Base-by-base conservation (phyloP, 2,113 vertebrate genomes). In the Parotia lawesii region DNA sequence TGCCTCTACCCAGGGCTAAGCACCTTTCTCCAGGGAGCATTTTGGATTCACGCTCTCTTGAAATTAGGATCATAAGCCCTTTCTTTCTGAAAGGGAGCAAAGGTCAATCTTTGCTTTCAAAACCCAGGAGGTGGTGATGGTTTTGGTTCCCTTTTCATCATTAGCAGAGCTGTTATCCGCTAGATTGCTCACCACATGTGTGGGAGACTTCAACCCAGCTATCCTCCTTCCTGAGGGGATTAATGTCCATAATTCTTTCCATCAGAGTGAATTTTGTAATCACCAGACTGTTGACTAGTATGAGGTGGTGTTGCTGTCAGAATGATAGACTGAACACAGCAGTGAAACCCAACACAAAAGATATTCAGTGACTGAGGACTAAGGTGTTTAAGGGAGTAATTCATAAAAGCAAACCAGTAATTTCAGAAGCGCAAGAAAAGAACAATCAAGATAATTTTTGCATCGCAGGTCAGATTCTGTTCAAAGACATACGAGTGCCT, bases 31-130 rank as follows among this genome's bases (percentile, higher is more conserved):
- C 74, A 47, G 95, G 94, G 95, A 96, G 82, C 94, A 38, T 89
- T 95, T 96, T 54, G 72, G 80, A 96, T 96, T 95, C 95, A 86
- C 0, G 40, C 90, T 90, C 92, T 93, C 95, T 96, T 93, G 95
- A 95, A 96, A 93, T 89, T 94, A 92, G 96, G 88, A 95, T 96
- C 94, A 93, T 95, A 93, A 96, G 95, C 82, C 73, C 19, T 94
- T 95, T 73, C 92, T 96, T 95, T 96, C 82, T 93, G 65, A 85
- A 61, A 47, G 67, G 58, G 94, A 92, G 88, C 94, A 96, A 83
- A 95, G 96, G 94, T 96, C 95, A 94, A 66, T 73, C 94, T 96
- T 90, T 90, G 94, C 95, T 95, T 96, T 96, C 96, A 90, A 96
- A 95, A 90, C 88, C 88, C 94, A 67, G 92, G 95, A 92, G 96